Percentiles rank a stretch among this genome's conserved stretches.
These are phyloP conservation scores for Lottia gigantea DNA, from an alignment of 2,888 invertebrate species.

Conservation along the genomic window DNA sequence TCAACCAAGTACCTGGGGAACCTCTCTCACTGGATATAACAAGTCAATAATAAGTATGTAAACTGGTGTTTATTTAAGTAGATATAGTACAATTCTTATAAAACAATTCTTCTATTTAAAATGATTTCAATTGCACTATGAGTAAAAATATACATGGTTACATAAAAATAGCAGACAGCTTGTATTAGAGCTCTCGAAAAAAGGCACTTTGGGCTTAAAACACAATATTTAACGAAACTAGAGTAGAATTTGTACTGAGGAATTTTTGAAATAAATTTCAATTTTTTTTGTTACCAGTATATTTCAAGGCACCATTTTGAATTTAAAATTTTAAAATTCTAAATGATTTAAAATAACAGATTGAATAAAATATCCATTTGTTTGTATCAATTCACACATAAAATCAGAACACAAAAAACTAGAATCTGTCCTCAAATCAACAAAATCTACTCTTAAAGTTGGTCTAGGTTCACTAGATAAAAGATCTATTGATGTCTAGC, in stretches of 20 bases:
- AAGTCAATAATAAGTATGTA: no score
- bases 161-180: background rate
- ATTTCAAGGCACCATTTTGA: background rate
- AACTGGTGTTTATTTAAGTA: slow-evolving; percentile 1
- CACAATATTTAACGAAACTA: background rate
- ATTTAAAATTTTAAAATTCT: background rate
- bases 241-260: slow-evolving; percentile 4
- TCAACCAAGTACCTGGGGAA: no score
- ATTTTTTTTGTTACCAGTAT: background rate
- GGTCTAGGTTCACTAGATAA: no score
- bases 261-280: background rate
- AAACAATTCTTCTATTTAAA: no score
- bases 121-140: background rate
- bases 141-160: background rate
- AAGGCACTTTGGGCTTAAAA: slow-evolving; percentile 2
- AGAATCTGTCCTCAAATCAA: no score
- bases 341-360: no score
- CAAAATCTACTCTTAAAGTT: no score
- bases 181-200: background rate
- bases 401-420: no score
- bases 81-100: background rate
- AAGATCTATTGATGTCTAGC: no score
- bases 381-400: background rate
- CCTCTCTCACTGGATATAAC: no score
- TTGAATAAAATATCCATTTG: background rate